Conservation (phyloP, 2,797 vertebrate species). For the Alectoris magna region DNA sequence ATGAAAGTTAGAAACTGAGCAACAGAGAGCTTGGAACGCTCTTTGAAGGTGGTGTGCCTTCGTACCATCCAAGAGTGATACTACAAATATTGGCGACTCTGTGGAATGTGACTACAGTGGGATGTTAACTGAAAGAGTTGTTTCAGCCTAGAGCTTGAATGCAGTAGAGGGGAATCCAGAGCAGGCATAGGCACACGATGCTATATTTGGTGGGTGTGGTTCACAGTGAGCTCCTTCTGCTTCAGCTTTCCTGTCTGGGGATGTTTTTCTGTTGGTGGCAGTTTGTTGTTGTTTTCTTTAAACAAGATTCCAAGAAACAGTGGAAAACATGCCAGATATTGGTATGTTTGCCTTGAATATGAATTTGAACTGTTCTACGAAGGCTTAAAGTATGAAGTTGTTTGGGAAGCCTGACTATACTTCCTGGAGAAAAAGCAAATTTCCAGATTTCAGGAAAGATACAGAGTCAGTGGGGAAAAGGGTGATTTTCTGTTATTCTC, state of each 20-base stretch:
- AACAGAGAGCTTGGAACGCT: not conserved
- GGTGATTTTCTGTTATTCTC: not conserved
- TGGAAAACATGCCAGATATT: not conserved
- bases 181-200: too few species aligned
- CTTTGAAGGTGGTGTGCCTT: not conserved
- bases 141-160: not conserved
- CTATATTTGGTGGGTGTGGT: not conserved
- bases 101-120: not conserved
- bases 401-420: not conserved
- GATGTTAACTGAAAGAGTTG: not conserved
- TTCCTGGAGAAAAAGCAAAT: not conserved
- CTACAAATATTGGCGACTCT: not conserved
- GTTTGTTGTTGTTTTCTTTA: not conserved
- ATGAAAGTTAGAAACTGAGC: not conserved
- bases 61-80: not conserved
- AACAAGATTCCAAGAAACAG: not conserved
- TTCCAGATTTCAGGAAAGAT: not conserved
- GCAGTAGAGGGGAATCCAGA: not conserved
- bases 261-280: not conserved
- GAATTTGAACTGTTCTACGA: not conserved
- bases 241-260: not conserved
- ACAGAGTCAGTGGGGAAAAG: not conserved
- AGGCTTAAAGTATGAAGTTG: not conserved
- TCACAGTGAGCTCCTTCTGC: not conserved
- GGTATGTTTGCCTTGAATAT: not conserved